phyloP scores from a whole-genome alignment of 2,797 vertebrate genomes.

The Phrynocephalus guinanensis region DNA sequence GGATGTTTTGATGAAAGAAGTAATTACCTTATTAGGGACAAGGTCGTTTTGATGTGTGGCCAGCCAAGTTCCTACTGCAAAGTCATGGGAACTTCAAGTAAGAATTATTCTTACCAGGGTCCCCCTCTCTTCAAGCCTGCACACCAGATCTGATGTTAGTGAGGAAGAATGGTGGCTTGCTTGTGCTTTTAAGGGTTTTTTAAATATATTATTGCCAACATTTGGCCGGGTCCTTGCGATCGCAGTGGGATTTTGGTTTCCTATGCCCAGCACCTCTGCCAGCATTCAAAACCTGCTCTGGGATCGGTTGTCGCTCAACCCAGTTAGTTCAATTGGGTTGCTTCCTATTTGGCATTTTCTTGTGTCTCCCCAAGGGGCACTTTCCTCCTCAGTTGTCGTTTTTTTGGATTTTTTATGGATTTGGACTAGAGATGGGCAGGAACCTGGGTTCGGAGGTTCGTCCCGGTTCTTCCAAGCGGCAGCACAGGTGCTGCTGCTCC shows the following conservation, averaged over 20 bases:
- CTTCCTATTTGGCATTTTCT: neutral
- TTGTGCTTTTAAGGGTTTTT: neutral
- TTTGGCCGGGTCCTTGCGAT: too few species aligned
- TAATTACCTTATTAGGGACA: slow-evolving; percentile 68
- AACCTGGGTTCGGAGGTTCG: too few species aligned
- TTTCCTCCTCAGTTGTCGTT: neutral
- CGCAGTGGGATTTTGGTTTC: too few species aligned
- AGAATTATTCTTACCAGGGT: slow-evolving; percentile 40
- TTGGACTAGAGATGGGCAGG: too few species aligned
- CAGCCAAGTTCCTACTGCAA: slow-evolving; percentile 60
- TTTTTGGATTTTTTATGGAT: neutral
- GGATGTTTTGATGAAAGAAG: slow-evolving; percentile 52
- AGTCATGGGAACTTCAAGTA: slow-evolving; percentile 61
- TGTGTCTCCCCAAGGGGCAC: neutral
- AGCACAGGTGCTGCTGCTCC: too few species aligned
- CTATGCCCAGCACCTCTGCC: too few species aligned
- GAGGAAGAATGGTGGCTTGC: neutral
- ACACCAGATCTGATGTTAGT: neutral
- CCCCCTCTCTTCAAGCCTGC: neutral
- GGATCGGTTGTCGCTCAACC: neutral
- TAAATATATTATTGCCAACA: too few species aligned
- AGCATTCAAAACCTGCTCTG: too few species aligned
- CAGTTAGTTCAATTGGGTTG: neutral
- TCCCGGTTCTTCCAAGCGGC: too few species aligned
- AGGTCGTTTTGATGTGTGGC: slow-evolving; percentile 66